Conservation (phyloP, 2,888 invertebrate genomes). For the Notodonta dromedarius region DNA sequence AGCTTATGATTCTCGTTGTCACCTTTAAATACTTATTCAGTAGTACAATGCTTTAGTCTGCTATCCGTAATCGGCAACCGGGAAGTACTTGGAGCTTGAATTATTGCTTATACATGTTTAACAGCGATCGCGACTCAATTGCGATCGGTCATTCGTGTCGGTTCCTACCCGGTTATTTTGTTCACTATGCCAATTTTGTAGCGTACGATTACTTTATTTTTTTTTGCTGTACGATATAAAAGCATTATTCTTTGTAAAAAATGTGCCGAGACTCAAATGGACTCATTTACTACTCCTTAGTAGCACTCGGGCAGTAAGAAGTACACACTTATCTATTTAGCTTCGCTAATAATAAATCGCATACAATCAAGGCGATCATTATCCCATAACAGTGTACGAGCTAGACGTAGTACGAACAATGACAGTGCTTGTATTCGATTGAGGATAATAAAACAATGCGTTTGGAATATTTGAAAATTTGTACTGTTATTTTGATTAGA, state of each 20-base stretch:
- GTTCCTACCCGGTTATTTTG: background rate
- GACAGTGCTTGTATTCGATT: slow-evolving; percentile 26
- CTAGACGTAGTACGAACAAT: slow-evolving; percentile 22
- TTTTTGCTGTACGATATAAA: background rate
- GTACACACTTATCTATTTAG: slow-evolving; percentile 14
- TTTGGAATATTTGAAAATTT: slow-evolving; percentile 12
- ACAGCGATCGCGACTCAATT: background rate
- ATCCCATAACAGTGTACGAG: slow-evolving; percentile 35
- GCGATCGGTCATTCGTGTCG: background rate
- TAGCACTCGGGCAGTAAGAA: background rate
- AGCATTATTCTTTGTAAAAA: background rate
- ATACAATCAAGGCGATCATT: slow-evolving; percentile 26
- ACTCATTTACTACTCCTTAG: slow-evolving; percentile 3
- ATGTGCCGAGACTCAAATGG: background rate
- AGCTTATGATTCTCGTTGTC: background rate
- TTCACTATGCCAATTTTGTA: slow-evolving; percentile 2
- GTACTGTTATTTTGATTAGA: background rate
- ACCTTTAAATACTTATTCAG: background rate
- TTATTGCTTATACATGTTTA: background rate
- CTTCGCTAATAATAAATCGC: slow-evolving; percentile 16
- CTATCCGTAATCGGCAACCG: slow-evolving; percentile 1
- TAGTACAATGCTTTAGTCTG: background rate
- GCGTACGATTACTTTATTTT: background rate
- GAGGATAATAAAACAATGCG: slow-evolving; percentile 27
- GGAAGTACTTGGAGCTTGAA: background rate